Evolutionary conservation across 2,888 invertebrate genomes (phyloP), one percentile per base, ranked within the genome.

Genomic region (Athalia rosae): DNA sequence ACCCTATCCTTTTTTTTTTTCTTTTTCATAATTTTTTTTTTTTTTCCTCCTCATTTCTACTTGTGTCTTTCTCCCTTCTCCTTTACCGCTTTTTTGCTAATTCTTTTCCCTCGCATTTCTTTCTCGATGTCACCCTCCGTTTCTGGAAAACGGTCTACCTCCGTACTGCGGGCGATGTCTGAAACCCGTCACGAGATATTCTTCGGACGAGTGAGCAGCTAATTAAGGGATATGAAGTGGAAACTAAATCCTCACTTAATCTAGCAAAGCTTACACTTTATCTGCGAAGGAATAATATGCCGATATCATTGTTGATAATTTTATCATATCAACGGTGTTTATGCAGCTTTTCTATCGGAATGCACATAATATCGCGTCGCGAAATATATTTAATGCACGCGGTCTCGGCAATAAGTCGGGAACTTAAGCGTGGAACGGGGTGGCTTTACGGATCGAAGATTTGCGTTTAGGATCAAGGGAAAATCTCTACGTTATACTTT

Each of bases 1-100:
- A 61, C 61, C 62, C 59, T 59, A 43, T 5, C 11, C 13, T 59
- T 64, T 15, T 15, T 8, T 74, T 48, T 74, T 48, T 48, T 48
- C 41, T 8, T 13, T 61, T 61, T 48, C 9, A 5, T 48, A 48
- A 28, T 48, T 62, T 28, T 56, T 56, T 53, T 28, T 53, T 53
- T 28, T 41, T 13, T 47, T 4, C 48, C n/a, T 8, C 0, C 3
- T 41, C 13, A 45, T 1, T 11, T 11, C 50, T 11, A 11, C 50
- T 50, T 50, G 8, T 50, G 28, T 50, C 8, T 50, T 11, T 50
- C 5, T 53, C 9, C n/a, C 7, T 4, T 53, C 43, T 45, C 9
- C 5, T 13, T 11, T 45, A 8, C 13, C 61, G n/a, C 71, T n/a
- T 9, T 13, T 71, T 28, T 28, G 28, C 56, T 53, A 50, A 11